Base-by-base conservation (phyloP, 2,113 vertebrate genomes). In the Chionis minor region DNA sequence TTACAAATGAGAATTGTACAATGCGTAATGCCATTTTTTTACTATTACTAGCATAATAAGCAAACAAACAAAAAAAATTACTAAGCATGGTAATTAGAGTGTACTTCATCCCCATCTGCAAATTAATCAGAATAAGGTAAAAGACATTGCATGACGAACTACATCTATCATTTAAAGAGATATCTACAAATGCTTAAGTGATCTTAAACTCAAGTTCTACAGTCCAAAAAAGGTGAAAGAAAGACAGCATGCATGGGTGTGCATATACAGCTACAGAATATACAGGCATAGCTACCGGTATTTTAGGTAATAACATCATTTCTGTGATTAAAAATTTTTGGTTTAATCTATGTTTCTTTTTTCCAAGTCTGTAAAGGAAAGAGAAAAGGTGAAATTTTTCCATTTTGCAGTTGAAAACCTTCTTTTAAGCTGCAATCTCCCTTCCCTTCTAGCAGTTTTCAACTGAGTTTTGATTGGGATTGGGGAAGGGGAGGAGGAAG, bases 1-100 rank as follows among this genome's bases (percentile, higher is more conserved):
- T 95, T 94, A 87, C 72, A 95, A 95, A 94, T 81, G 81, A 97
- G 51, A 96, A 92, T 94, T 89, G 35, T 66, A 51, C 55, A 83
- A 88, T 0, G 10, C 63, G 30, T n/a, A 90, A n/a, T 9, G 7
- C 28, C 32, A 73, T 88, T 73, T 89, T 86, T 80, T 42, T 81
- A 40, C 71, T 80, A 79, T 89, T 84, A 94, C 81, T 70, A 85
- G 38, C 28, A 78, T 84, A 49, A 81, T 75, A 84, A 89, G 22
- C 16, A 92, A 92, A 42, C 18, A 91, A 92, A 86, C 38, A 88
- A 81, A 59, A 63, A 56, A 65, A 18, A 30, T 63, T 52, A 80
- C 32, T 54, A 40, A 73, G 38, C 32, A 66, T 69, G 44, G 51
- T 89, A 92, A 91, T 66, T 91, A 63, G 58, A 95, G 63, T 77